Base-by-base conservation (phyloP, 2,888 invertebrate species). In the Phengaris alcon region DNA sequence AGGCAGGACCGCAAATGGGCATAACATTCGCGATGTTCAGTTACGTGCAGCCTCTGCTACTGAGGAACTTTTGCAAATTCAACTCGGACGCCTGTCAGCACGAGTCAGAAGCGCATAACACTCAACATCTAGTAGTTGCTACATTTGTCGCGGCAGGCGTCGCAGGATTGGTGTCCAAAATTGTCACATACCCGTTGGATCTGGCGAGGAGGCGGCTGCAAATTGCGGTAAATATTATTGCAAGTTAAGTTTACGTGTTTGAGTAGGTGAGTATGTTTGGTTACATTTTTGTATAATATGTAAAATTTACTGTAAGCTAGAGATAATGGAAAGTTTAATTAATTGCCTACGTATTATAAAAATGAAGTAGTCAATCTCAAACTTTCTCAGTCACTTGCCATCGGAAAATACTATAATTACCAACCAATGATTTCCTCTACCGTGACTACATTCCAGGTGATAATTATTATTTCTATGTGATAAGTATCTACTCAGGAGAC, bases 181-280 rank as follows among this genome's bases (percentile, higher is more conserved):
- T 95, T 0, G 81, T 95, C 3, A 95, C 98, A 0, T 98, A 98
- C 88, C 98, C 98, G 0, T 94, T 98, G 57, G 98, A 99, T 87
- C 91, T 98, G 79, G 94, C 96, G 0, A 97, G 97, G 83, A 97
- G 98, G 84, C 94, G 98, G 72, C 90, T 98, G 82, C 98, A 98
- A 88, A 95, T 98, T 77, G 96, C 96, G 86, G 98, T 93, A 78
- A 82, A 48, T 48, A 48, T 8, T 35, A 1, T 35, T 35, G 35
- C 35, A 35, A 35, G 3, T 35, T 35, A 35, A 35, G 35, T 35
- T 1, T 35, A 35, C 35, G 35, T 35, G 35, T 35, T 35, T 22
- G 22, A 22, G 22, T 22, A 22, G 22, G 22, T 22, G 22, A 22
- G 22, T 22, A 22, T 22, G 22, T 22, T 22, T 22, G 22, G 22